Evolutionary conservation across 2,113 vertebrate species (phyloP).

Genomic region (Gallinago undulata): DNA sequence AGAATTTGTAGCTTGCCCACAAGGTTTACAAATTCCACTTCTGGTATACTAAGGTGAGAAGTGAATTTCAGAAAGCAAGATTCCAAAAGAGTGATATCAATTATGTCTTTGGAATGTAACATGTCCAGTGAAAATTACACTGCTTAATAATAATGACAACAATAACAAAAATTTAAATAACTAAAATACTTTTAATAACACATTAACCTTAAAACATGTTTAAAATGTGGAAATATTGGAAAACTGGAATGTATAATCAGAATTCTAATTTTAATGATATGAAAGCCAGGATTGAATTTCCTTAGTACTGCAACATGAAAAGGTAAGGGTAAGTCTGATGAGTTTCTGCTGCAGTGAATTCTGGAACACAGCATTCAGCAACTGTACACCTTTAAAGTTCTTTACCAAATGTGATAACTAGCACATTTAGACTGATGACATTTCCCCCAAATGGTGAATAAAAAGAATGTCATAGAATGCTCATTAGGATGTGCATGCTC

Average conservation of each 20-base stretch:
- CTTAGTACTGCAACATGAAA: background rate
- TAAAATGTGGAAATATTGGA: background rate
- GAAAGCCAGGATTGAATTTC: background rate
- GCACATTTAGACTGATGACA: background rate
- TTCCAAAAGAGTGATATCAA: fast-evolving
- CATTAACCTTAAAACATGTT: background rate
- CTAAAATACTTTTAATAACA: background rate
- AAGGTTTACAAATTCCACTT: background rate
- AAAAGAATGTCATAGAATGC: background rate
- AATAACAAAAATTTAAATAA: background rate
- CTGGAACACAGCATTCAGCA: background rate
- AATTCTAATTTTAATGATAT: background rate
- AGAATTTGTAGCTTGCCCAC: background rate
- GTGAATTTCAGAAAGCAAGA: background rate
- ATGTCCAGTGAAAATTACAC: background rate
- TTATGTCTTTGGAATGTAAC: background rate
- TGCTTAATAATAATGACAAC: background rate
- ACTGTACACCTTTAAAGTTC: background rate
- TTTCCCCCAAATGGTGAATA: background rate
- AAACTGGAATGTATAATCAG: background rate
- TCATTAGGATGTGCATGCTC: fast-evolving
- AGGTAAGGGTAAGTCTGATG: background rate
- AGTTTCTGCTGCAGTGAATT: background rate
- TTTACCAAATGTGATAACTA: background rate
- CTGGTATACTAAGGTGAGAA: background rate